A percentile compares a stretch with the other conserved stretches of the same genome.
Evolutionary conservation across 2,888 invertebrate genomes (phyloP).

Genomic region (Diaperis boleti): DNA sequence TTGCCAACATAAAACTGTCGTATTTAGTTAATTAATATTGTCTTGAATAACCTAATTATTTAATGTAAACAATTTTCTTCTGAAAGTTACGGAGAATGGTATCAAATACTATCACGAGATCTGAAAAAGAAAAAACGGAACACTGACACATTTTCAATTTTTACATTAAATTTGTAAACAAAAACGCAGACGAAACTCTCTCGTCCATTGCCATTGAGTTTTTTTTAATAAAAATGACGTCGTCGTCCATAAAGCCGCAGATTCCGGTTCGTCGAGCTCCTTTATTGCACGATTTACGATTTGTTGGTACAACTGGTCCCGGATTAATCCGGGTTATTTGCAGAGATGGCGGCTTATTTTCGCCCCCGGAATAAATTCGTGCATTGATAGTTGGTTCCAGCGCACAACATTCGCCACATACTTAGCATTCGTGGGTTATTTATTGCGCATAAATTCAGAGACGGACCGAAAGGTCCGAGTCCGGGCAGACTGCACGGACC

Average conservation of each 20-base stretch:
- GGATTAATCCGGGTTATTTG: conserved; percentile 26
- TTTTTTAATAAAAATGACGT: conserved; percentile 29
- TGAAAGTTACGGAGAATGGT: no score
- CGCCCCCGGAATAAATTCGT: conserved; percentile 22
- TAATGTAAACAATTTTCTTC: no score
- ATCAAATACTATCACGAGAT: no score
- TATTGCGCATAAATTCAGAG: conserved; percentile 54
- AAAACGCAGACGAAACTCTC: no score
- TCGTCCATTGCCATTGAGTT: no score
- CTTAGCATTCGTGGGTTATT: conserved; percentile 55
- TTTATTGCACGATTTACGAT: conserved; percentile 31
- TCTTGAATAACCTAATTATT: no score
- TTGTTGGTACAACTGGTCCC: conserved; percentile 27
- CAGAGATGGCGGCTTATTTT: conserved; percentile 33
- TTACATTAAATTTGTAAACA: no score
- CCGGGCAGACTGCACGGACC: conserved; percentile 48
- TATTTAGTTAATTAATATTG: no score
- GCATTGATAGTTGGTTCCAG: conserved; percentile 39
- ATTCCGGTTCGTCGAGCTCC: conserved; percentile 6
- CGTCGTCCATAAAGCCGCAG: conserved; percentile 24
- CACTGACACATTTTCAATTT: no score
- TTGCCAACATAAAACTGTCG: no score
- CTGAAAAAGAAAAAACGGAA: no score
- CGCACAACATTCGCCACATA: conserved; percentile 46
- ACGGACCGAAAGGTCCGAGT: conserved; percentile 47